These are phyloP conservation scores for Mamestra configurata DNA, from an alignment of 1,140 invertebrate species.

Conservation along the genomic window DNA sequence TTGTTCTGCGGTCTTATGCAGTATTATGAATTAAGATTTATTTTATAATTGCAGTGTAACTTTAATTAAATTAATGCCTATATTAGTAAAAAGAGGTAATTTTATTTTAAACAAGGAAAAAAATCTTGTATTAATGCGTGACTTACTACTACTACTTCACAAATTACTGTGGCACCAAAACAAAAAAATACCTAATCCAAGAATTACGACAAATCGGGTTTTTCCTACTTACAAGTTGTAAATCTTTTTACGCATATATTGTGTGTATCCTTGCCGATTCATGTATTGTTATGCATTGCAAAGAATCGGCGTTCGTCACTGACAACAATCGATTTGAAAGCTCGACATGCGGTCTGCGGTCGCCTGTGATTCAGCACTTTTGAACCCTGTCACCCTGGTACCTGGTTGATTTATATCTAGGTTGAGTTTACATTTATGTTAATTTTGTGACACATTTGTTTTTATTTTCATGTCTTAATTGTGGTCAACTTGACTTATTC, in stretches of 20 bases:
- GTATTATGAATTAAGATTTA: background rate
- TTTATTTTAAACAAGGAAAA: background rate
- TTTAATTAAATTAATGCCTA: background rate
- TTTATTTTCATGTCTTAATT: background rate
- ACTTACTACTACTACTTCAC: background rate
- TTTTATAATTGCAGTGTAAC: background rate
- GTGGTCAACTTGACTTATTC: background rate
- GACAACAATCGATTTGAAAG: background rate
- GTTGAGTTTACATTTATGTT: background rate
- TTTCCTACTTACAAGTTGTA: background rate
- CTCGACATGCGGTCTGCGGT: slow-evolving; percentile 1
- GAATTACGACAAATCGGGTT: background rate
- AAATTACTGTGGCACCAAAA: background rate
- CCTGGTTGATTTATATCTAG: slow-evolving; percentile 16
- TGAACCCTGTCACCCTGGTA: background rate
- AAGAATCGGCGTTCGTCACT: background rate
- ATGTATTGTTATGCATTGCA: background rate
- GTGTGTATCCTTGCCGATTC: background rate
- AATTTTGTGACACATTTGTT: background rate
- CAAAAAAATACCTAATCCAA: slow-evolving; percentile 2
- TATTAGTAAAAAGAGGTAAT: too few species aligned
- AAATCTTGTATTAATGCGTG: background rate
- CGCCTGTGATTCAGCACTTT: background rate
- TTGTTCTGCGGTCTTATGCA: background rate
- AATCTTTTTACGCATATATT: slow-evolving; percentile 7